Conservation (phyloP, 2,888 invertebrate genomes). For the Cyclophora punctaria region DNA sequence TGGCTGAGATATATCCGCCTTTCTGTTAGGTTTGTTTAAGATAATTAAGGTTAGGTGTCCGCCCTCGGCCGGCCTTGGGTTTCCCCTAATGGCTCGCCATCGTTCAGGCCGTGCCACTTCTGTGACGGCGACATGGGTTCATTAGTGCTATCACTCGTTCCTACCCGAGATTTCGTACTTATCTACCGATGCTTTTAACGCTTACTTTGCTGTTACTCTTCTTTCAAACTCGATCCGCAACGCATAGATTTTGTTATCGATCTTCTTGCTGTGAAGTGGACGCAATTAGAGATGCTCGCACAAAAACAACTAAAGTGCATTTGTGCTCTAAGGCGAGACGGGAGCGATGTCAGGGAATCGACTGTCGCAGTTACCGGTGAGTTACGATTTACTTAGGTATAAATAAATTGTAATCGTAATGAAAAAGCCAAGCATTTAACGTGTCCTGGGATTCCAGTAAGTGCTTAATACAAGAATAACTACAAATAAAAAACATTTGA, state of each 20-base stretch:
- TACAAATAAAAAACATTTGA: constrained; percentile 4
- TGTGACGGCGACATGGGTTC: constrained; percentile 67
- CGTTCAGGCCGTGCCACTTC: constrained; percentile 57
- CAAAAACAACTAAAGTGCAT: constrained; percentile 8
- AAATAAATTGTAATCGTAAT: neutral
- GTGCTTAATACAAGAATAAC: no score
- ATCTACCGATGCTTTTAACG: constrained; percentile 66
- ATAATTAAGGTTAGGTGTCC: constrained; percentile 61
- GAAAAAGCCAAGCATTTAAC: neutral
- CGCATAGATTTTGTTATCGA: constrained; percentile 41
- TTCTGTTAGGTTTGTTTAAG: constrained; percentile 45
- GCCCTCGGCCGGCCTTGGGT: constrained; percentile 52
- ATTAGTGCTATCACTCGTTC: constrained; percentile 64
- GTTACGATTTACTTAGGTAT: neutral
- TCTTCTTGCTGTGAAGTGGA: constrained; percentile 22
- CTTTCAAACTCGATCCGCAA: constrained; percentile 29
- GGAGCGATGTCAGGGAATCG: no score
- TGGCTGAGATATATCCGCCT: constrained; percentile 33
- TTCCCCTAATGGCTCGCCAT: constrained; percentile 53
- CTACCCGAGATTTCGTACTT: constrained; percentile 48
- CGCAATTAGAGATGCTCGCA: constrained; percentile 17
- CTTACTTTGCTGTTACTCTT: constrained; percentile 47
- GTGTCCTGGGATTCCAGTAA: no score
- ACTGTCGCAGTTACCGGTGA: no score
- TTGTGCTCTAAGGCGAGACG: no score